Base-by-base conservation (phyloP, 2,888 invertebrate genomes). In the Aleiodes leptofemur region DNA sequence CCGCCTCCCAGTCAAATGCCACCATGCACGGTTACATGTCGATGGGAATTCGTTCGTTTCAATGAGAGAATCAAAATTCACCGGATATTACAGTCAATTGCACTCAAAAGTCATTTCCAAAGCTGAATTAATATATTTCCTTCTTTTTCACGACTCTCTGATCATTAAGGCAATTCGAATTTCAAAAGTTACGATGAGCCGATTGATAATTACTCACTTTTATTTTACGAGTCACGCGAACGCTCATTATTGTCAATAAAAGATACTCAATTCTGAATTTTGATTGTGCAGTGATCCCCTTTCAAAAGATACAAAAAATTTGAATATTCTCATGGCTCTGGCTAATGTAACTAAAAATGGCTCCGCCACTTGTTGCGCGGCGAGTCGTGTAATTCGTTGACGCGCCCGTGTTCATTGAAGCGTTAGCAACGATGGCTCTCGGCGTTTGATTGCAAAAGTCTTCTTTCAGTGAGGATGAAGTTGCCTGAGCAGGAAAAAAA, bases 401-500 rank as follows among this genome's bases (percentile, higher is more conserved):
- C 75, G 75, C 75, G 71, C 51, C 51, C 50, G 59, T 75, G 75
- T 75, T 72, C 72, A 75, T 75, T 68, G 75, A 75, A 80, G 79
- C 77, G 78, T 73, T 77, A 70, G 73, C 70, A 73, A 77, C 23
- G 75, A 66, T 73, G 66, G 74, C 78, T 76, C 76, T 76, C 77
- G 75, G 77, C 80, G 68, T 71, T 76, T 71, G 57, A 69, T 73
- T 50, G 68, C 68, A 71, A 68, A 23, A 66, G 59, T 53, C 72
- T 69, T 14, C 72, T 14, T 29, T 57, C 56, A 53, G 69, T 72
- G 75, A 64, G 57, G 72, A 73, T 69, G 34, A 72, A 74, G 64
- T 51, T 34, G 61, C 8, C 66, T 8, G 61, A 61, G 38, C 48
- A 23, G 11, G 31, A 70, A 16, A 55, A 70, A 73, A 59, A 50